These are phyloP conservation scores for Melinaea menophilus DNA, from an alignment of 2,888 invertebrate species.

Conservation along the genomic window DNA sequence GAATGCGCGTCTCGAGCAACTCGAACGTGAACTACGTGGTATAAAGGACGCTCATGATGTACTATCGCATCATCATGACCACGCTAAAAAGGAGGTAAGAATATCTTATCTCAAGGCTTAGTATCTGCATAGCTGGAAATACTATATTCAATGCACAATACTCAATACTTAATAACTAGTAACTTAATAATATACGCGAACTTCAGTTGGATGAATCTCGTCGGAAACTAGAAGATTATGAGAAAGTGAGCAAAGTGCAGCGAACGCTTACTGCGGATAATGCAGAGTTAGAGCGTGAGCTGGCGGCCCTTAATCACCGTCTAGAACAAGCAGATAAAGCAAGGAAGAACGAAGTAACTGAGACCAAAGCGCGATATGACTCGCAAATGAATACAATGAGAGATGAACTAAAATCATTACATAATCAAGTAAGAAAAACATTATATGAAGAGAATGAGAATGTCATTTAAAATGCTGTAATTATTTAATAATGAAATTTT, in stretches of 20 bases:
- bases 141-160: too few species aligned
- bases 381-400: slow-evolving; percentile 88
- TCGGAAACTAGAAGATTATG: slow-evolving; percentile 89
- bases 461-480: neutral
- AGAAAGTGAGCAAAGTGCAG: slow-evolving; percentile 89
- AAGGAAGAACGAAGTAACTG: slow-evolving; percentile 86
- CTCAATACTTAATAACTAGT: neutral
- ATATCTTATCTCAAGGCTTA: neutral
- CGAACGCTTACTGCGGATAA: slow-evolving; percentile 87
- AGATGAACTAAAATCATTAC: slow-evolving; percentile 89
- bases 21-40: slow-evolving; percentile 83
- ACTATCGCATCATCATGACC: slow-evolving; percentile 85
- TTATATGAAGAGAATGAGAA: neutral
- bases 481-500: neutral
- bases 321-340: slow-evolving; percentile 83
- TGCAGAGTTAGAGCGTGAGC: slow-evolving; percentile 85
- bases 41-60: slow-evolving; percentile 87
- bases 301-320: slow-evolving; percentile 82
- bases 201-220: slow-evolving; percentile 85
- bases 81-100: slow-evolving; percentile 75
- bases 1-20: slow-evolving; percentile 84
- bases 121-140: too few species aligned
- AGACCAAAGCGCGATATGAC: slow-evolving; percentile 90
- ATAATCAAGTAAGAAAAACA: slow-evolving; percentile 47
- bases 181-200: neutral